Conservation (phyloP, 2,888 invertebrate genomes). For the Drosophila mimetica region DNA sequence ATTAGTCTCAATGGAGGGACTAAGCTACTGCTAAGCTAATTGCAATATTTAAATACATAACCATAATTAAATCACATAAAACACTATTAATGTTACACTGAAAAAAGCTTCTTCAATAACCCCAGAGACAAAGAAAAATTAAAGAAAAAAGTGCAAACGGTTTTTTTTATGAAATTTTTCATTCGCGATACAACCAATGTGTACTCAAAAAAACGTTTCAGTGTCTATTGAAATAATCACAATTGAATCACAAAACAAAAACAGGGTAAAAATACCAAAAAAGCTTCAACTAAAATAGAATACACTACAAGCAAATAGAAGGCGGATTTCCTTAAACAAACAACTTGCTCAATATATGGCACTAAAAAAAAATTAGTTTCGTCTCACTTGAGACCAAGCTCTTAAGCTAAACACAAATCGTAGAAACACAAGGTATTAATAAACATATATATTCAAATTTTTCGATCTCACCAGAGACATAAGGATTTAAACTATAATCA, state of each 20-base stretch:
- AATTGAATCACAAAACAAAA: constrained; percentile 25
- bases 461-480: background rate
- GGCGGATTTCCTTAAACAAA: background rate
- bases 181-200: background rate
- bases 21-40: background rate
- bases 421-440: too few relatives aligned
- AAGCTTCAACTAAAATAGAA: background rate
- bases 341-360: background rate
- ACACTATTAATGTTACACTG: background rate
- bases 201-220: constrained; percentile 1
- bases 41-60: background rate
- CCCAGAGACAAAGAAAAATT: constrained; percentile 3
- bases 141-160: background rate
- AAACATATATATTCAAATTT: background rate
- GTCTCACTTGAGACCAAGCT: background rate
- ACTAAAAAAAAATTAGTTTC: constrained; percentile 3
- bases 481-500: too few relatives aligned
- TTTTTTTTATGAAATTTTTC: constrained; percentile 15
- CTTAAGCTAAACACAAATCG: background rate
- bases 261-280: constrained; percentile 4
- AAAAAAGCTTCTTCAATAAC: too few relatives aligned
- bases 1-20: background rate
- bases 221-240: constrained; percentile 11
- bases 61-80: background rate
- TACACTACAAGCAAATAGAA: background rate